phyloP scores from a whole-genome alignment of 1,140 invertebrate genomes.

The Drosophila sproati region DNA sequence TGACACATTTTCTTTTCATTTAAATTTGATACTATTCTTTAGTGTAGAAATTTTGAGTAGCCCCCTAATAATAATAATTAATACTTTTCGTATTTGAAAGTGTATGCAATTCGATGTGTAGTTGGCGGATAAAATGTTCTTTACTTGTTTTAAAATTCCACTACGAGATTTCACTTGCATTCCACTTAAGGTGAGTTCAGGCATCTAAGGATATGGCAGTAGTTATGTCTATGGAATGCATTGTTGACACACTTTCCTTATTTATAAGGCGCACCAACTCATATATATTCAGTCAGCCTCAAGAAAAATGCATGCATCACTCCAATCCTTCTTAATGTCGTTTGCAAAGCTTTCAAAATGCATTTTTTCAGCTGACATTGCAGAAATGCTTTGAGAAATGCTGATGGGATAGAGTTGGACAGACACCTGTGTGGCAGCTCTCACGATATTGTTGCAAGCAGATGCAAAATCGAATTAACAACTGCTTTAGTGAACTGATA shows the following conservation, averaged over 20 bases:
- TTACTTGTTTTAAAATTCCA: slow-evolving; percentile 29
- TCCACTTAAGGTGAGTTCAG: slow-evolving; percentile 44
- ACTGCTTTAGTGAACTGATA: neutral
- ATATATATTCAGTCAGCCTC: slow-evolving; percentile 70
- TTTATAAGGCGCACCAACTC: slow-evolving; percentile 70
- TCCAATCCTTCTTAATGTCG: slow-evolving; percentile 20
- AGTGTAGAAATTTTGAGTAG: too few relatives aligned
- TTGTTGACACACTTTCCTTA: slow-evolving; percentile 75
- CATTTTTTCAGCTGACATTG: slow-evolving; percentile 38
- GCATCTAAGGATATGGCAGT: slow-evolving; percentile 1
- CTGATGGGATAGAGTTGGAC: neutral
- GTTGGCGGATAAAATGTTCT: slow-evolving; percentile 6
- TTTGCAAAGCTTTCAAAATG: slow-evolving; percentile 39
- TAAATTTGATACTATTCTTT: too few relatives aligned
- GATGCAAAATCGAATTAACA: slow-evolving; percentile 26
- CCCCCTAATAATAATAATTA: neutral
- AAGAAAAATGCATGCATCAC: slow-evolving; percentile 60
- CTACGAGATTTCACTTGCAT: slow-evolving; percentile 38
- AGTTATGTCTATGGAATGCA: slow-evolving; percentile 57
- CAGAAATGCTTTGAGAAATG: slow-evolving; percentile 28
- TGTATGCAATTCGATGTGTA: slow-evolving; percentile 3
- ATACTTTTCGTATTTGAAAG: neutral
- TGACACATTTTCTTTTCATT: too few relatives aligned
- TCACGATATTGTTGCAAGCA: slow-evolving; percentile 14
- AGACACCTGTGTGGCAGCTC: slow-evolving; percentile 12